Conservation (phyloP, 1,140 invertebrate species). For the Sinella curviseta region DNA sequence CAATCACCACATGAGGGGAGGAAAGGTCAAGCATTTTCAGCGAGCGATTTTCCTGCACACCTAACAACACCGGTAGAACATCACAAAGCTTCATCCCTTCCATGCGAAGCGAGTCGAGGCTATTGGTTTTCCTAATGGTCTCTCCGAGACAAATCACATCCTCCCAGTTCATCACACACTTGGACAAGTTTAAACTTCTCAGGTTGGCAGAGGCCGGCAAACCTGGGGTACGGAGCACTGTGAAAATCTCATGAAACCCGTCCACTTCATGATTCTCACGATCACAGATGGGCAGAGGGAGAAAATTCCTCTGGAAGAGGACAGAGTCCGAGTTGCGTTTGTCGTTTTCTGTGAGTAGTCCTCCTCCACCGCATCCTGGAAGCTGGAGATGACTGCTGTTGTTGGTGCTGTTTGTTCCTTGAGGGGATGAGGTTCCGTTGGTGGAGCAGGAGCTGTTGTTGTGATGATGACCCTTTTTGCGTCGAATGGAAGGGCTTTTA, state of each 20-base stretch:
- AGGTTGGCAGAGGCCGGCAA: slow-evolving; percentile 58
- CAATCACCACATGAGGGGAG: slow-evolving; percentile 56
- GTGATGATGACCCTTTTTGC: slow-evolving; percentile 35
- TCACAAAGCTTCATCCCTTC: slow-evolving; percentile 58
- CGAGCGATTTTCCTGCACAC: slow-evolving; percentile 58
- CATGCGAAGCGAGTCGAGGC: slow-evolving; percentile 60
- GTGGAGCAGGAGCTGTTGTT: slow-evolving; percentile 35
- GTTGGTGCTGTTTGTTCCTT: slow-evolving; percentile 49
- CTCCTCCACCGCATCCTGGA: no score
- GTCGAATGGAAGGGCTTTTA: slow-evolving; percentile 46
- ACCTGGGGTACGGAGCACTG: slow-evolving; percentile 52
- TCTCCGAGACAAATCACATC: slow-evolving; percentile 62
- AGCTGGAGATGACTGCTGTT: background rate
- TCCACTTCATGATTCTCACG: slow-evolving; percentile 54
- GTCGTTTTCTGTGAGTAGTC: slow-evolving; percentile 51
- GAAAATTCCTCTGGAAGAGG: slow-evolving; percentile 58
- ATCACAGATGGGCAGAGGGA: slow-evolving; percentile 60
- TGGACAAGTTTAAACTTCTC: slow-evolving; percentile 60
- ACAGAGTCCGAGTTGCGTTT: slow-evolving; percentile 61
- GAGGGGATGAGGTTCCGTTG: slow-evolving; percentile 48
- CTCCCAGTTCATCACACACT: slow-evolving; percentile 57
- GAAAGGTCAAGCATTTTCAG: slow-evolving; percentile 61
- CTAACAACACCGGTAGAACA: slow-evolving; percentile 59
- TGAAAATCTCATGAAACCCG: slow-evolving; percentile 50
- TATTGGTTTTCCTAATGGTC: slow-evolving; percentile 58